phyloP scores from a whole-genome alignment of 2,113 vertebrate genomes.

The Tachuris rubrigastra region DNA sequence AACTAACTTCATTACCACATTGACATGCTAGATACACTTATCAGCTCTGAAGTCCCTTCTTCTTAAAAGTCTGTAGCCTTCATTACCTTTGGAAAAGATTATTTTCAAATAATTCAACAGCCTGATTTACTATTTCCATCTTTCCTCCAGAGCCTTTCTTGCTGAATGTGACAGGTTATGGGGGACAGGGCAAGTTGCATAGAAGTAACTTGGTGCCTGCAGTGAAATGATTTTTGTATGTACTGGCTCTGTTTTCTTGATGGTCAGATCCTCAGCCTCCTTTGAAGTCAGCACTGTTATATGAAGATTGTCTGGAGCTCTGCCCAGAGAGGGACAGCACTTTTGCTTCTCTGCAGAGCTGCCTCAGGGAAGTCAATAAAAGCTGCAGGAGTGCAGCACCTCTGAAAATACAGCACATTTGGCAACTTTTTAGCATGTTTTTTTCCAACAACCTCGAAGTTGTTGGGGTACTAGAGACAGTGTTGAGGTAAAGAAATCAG shows the following conservation, averaged over 20 bases:
- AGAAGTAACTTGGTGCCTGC: background rate
- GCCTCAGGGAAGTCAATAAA: background rate
- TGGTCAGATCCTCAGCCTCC: background rate
- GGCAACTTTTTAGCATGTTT: background rate
- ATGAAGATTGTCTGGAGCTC: background rate
- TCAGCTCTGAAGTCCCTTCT: background rate
- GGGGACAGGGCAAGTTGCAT: background rate
- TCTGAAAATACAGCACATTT: background rate
- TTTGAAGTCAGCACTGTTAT: background rate
- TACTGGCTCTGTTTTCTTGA: background rate
- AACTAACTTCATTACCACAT: conserved; percentile 48
- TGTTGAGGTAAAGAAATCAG: background rate
- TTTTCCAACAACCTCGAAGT: background rate
- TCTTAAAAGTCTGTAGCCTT: background rate
- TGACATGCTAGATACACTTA: background rate
- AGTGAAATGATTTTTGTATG: background rate
- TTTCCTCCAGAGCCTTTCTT: background rate
- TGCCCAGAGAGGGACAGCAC: background rate
- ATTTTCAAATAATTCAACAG: background rate
- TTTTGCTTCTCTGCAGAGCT: background rate
- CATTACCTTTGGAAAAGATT: conserved; percentile 13
- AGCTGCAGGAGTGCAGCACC: background rate
- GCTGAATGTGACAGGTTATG: background rate
- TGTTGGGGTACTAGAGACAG: background rate
- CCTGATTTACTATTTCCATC: background rate